phyloP scores from a whole-genome alignment of 2,113 vertebrate genomes.

The Dasyurus viverrinus region DNA sequence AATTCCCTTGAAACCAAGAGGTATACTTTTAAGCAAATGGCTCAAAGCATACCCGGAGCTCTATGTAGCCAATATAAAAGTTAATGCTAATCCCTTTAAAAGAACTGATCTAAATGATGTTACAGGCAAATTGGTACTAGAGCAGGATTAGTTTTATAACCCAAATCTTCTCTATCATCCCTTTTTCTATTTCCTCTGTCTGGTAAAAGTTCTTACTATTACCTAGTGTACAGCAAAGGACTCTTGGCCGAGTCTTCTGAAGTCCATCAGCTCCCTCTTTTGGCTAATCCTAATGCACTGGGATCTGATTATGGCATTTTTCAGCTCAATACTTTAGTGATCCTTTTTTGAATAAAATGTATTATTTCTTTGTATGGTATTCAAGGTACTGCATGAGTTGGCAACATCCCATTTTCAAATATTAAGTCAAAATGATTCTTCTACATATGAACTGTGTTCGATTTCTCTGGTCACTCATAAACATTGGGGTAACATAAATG shows the following conservation, averaged over 20 bases:
- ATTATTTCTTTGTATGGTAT: background rate
- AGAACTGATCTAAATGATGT: background rate
- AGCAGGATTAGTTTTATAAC: background rate
- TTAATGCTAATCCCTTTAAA: background rate
- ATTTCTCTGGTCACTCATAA: background rate
- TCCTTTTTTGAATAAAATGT: background rate
- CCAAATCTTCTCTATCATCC: background rate
- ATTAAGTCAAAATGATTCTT: background rate
- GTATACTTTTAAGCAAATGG: background rate
- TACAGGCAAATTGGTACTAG: background rate
- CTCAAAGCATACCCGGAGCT: background rate
- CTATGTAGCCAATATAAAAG: background rate
- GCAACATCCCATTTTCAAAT: background rate
- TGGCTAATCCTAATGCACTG: background rate
- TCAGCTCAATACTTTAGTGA: background rate
- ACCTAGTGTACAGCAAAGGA: background rate
- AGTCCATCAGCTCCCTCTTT: background rate
- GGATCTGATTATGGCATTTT: background rate
- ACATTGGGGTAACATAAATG: background rate
- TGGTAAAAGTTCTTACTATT: background rate
- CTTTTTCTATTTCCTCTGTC: background rate
- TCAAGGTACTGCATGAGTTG: background rate
- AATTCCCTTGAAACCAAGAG: no score
- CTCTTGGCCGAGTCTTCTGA: background rate
- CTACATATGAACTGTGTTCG: background rate